Evolutionary conservation across 2,797 vertebrate genomes (phyloP).

Genomic region (Amblyopsis hoosieri): DNA sequence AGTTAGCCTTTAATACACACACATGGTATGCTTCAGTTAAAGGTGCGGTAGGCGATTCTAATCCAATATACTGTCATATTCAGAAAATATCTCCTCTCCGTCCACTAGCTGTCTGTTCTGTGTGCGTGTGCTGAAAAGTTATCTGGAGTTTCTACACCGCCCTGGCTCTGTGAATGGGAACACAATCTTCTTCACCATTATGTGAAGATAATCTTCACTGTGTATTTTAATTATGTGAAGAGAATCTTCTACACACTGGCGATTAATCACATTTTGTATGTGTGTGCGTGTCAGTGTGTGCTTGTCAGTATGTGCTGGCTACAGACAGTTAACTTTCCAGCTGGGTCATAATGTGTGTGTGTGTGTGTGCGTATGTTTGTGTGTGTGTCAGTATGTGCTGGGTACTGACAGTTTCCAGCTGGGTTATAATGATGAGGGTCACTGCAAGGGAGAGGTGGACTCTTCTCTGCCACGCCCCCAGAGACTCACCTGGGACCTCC

Average conservation of each 20-base stretch:
- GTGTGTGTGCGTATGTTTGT: background rate
- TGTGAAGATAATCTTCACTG: too few relatives aligned
- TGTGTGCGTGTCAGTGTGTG: background rate
- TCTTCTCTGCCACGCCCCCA: conserved; percentile 78
- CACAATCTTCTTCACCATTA: too few relatives aligned
- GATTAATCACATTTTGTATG: background rate
- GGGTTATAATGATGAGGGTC: conserved; percentile 86
- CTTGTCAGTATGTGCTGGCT: conserved; percentile 81
- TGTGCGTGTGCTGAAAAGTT: too few relatives aligned
- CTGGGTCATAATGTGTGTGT: conserved; percentile 80
- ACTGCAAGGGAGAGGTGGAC: conserved; percentile 86
- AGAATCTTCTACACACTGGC: too few relatives aligned
- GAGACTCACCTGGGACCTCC: conserved; percentile 86
- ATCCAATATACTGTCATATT: background rate
- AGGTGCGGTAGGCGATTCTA: too few relatives aligned
- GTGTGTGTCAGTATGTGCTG: conserved; percentile 78
- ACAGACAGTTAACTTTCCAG: conserved; percentile 82
- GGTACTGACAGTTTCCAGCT: conserved; percentile 87
- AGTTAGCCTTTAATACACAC: too few relatives aligned
- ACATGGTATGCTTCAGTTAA: too few relatives aligned
- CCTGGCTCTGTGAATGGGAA: too few relatives aligned
- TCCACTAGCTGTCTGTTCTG: too few relatives aligned
- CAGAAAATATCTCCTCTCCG: background rate
- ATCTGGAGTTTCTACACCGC: too few relatives aligned
- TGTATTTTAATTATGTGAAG: too few relatives aligned